Evolutionary conservation across 2,888 invertebrate genomes (phyloP).

Genomic region (Volucella zonaria): DNA sequence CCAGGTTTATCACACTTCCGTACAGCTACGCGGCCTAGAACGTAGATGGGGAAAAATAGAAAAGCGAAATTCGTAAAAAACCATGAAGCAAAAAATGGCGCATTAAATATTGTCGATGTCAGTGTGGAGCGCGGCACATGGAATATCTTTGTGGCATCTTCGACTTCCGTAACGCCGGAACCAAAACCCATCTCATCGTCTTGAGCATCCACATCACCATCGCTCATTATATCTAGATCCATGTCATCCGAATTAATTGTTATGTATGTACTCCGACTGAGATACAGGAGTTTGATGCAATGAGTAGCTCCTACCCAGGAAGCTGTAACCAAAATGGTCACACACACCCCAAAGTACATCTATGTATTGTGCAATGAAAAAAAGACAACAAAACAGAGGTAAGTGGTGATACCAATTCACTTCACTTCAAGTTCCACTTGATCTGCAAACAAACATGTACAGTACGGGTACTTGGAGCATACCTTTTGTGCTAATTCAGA

Average conservation of each 20-base stretch:
- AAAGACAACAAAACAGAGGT: background rate
- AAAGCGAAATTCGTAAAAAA: constrained; percentile 96
- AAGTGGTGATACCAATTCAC: background rate
- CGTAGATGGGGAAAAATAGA: constrained; percentile 94
- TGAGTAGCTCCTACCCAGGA: constrained; percentile 97
- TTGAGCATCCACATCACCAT: constrained; percentile 74
- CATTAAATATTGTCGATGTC: constrained; percentile 86
- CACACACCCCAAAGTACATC: constrained; percentile 95
- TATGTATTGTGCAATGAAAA: constrained; percentile 82
- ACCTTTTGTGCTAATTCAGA: constrained; percentile 93
- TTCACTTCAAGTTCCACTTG: constrained; percentile 3
- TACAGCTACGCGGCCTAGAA: constrained; percentile 88
- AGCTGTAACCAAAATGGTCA: constrained; percentile 92
- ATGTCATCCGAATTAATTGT: constrained; percentile 77
- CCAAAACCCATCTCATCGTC: constrained; percentile 78
- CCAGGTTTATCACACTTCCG: constrained; percentile 90
- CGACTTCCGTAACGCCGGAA: constrained; percentile 76
- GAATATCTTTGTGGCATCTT: constrained; percentile 81
- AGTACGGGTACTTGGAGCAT: constrained; percentile 51
- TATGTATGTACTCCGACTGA: constrained; percentile 82
- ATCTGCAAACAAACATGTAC: constrained; percentile 27
- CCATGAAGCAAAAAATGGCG: constrained; percentile 98
- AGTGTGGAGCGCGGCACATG: constrained; percentile 79
- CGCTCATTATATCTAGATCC: constrained; percentile 75
- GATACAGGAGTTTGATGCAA: constrained; percentile 93